Percentiles rank a stretch among this genome's conserved stretches.
Evolutionary conservation across 2,113 vertebrate species (phyloP).

Genomic region (Brachyhypopomus gauderio): DNA sequence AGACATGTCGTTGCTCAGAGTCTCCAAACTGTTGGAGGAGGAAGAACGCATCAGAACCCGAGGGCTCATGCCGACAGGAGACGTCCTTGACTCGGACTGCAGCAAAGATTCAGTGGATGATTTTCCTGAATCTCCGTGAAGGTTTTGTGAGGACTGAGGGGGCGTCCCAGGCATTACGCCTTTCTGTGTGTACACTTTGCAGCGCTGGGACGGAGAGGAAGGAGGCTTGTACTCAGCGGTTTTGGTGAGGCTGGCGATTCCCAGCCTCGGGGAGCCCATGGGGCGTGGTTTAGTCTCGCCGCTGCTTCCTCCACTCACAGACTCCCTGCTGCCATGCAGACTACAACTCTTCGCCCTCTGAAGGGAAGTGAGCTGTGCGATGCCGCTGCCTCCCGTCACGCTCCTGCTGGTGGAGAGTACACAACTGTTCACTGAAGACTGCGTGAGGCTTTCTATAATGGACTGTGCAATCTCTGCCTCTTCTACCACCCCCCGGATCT

Average conservation of each 20-base stretch:
- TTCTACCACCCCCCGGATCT: constrained; percentile 81
- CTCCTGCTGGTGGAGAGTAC: constrained; percentile 79
- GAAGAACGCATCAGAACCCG: constrained; percentile 82
- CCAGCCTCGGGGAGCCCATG: constrained; percentile 90
- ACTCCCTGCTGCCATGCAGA: constrained; percentile 83
- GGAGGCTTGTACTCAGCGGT: constrained; percentile 91
- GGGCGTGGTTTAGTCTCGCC: constrained; percentile 86
- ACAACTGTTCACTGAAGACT: constrained; percentile 71
- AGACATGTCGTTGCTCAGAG: constrained; percentile 65
- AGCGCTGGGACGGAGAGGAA: constrained; percentile 90
- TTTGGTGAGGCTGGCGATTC: constrained; percentile 92
- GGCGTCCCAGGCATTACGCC: constrained; percentile 84
- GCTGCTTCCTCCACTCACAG: constrained; percentile 75
- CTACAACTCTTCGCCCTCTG: constrained; percentile 78
- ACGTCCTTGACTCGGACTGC: constrained; percentile 83
- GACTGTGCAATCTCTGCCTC: constrained; percentile 73
- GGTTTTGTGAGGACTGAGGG: constrained; percentile 73
- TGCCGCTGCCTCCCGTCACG: constrained; percentile 78
- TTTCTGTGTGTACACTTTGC: constrained; percentile 98
- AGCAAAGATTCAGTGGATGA: constrained; percentile 79
- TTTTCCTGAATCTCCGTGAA: constrained; percentile 78
- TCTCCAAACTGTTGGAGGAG: constrained; percentile 78
- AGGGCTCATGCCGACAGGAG: constrained; percentile 92
- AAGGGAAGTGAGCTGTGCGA: constrained; percentile 69
- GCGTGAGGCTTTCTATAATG: constrained; percentile 75